Evolutionary conservation across 2,888 invertebrate species (phyloP).

Genomic region (Congeria kusceri): DNA sequence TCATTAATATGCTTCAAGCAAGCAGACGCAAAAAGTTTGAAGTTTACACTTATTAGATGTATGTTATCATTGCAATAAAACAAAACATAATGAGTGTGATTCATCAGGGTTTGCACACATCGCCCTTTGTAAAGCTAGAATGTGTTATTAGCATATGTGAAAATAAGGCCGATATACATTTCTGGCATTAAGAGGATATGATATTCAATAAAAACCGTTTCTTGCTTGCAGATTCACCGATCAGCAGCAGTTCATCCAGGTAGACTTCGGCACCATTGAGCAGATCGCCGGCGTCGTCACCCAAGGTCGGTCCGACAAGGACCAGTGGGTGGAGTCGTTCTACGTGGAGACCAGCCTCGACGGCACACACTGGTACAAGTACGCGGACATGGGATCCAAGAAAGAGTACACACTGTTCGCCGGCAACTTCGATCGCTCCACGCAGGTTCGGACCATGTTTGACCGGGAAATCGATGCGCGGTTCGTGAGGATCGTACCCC

Average conservation of each 20-base stretch:
- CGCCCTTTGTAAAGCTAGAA: too few relatives aligned
- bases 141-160: too few relatives aligned
- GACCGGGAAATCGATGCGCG: constrained; percentile 71
- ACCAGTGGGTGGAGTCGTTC: constrained; percentile 71
- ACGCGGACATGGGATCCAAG: constrained; percentile 55
- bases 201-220: background rate
- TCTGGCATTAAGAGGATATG: too few relatives aligned
- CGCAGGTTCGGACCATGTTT: constrained; percentile 64
- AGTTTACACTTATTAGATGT: too few relatives aligned
- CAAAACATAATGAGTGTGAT: too few relatives aligned
- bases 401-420: constrained; percentile 62
- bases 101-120: too few relatives aligned
- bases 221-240: constrained; percentile 58
- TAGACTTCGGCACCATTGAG: constrained; percentile 67
- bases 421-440: constrained; percentile 68
- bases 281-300: constrained; percentile 68
- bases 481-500: constrained; percentile 73
- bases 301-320: constrained; percentile 67
- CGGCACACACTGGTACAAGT: constrained; percentile 66
- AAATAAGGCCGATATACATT: too few relatives aligned
- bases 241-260: constrained; percentile 69
- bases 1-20: background rate
- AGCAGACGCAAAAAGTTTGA: background rate
- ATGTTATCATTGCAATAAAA: too few relatives aligned
- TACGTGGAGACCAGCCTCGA: constrained; percentile 70